phyloP scores from a whole-genome alignment of 1,140 invertebrate species.

The Drusus annulatus region DNA sequence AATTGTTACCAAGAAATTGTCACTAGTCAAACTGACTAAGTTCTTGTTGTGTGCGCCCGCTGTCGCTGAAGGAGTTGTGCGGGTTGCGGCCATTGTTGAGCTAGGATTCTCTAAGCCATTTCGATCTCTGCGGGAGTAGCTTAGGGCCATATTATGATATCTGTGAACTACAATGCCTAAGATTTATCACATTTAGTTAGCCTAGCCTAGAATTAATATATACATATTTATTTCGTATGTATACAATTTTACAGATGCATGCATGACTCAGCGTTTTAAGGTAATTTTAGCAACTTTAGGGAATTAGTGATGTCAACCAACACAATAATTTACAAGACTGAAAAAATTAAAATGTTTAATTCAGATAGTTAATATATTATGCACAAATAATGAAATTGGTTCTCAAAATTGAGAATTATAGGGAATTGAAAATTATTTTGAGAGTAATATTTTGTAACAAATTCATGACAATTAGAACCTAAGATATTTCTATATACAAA shows the following conservation, averaged over 20 bases:
- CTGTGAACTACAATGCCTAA: constrained; percentile 57
- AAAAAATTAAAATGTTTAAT: constrained; percentile 65
- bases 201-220: constrained; percentile 53
- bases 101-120: constrained; percentile 14
- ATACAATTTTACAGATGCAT: constrained; percentile 57
- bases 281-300: constrained; percentile 49
- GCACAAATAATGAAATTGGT: constrained; percentile 64
- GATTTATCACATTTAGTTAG: constrained; percentile 57
- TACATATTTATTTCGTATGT: constrained; percentile 58
- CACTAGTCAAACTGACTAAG: constrained; percentile 14
- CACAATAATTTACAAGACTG: constrained; percentile 71
- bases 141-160: constrained; percentile 25
- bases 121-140: constrained; percentile 13
- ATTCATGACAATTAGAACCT: constrained; percentile 72
- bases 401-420: constrained; percentile 31
- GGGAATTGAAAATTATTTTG: constrained; percentile 25
- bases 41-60: background rate
- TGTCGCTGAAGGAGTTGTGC: background rate
- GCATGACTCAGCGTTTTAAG: constrained; percentile 57
- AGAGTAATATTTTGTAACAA: constrained; percentile 69
- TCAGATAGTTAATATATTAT: constrained; percentile 68
- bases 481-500: constrained; percentile 59
- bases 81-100: background rate
- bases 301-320: constrained; percentile 47
- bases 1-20: constrained; percentile 24